phyloP scores from a whole-genome alignment of 2,113 vertebrate genomes.

The Microtus pennsylvanicus region DNA sequence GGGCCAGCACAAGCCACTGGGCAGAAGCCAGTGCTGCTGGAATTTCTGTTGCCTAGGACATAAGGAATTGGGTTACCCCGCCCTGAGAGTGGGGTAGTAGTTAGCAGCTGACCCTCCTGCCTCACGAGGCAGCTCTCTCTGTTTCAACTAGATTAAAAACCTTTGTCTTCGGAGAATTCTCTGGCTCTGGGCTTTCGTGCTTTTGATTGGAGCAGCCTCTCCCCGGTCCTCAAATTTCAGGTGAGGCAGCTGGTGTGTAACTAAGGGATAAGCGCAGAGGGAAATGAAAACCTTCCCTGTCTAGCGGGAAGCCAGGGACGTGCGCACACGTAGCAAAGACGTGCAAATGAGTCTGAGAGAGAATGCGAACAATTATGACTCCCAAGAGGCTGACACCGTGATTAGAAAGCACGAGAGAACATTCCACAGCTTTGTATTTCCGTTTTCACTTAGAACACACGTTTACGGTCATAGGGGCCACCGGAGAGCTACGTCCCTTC shows the following conservation, averaged over 20 bases:
- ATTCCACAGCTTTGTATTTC: slow-evolving; percentile 26
- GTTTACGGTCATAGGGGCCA: not conserved
- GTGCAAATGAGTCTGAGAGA: not conserved
- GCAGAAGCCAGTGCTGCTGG: not conserved
- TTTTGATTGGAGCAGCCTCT: slow-evolving; percentile 54
- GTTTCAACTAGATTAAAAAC: slow-evolving; percentile 28
- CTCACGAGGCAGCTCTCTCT: not conserved
- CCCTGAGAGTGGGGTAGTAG: too few species aligned
- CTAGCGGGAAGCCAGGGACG: slow-evolving; percentile 12
- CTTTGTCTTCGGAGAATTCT: slow-evolving; percentile 59
- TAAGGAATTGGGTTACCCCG: not conserved
- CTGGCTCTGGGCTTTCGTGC: slow-evolving; percentile 23
- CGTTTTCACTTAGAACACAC: not conserved
- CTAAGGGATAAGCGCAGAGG: slow-evolving; percentile 48
- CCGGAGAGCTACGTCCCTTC: not conserved
- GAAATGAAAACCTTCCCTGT: slow-evolving; percentile 54
- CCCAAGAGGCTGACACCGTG: not conserved
- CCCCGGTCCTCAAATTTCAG: slow-evolving; percentile 65
- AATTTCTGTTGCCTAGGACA: not conserved
- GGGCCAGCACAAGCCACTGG: not conserved
- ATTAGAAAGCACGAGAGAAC: not conserved
- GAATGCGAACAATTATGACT: not conserved
- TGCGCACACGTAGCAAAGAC: slow-evolving; percentile 41
- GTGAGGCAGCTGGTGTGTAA: slow-evolving; percentile 42
- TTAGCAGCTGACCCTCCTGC: not conserved